phyloP scores from a whole-genome alignment of 2,113 vertebrate species.

The Apteryx owenii region DNA sequence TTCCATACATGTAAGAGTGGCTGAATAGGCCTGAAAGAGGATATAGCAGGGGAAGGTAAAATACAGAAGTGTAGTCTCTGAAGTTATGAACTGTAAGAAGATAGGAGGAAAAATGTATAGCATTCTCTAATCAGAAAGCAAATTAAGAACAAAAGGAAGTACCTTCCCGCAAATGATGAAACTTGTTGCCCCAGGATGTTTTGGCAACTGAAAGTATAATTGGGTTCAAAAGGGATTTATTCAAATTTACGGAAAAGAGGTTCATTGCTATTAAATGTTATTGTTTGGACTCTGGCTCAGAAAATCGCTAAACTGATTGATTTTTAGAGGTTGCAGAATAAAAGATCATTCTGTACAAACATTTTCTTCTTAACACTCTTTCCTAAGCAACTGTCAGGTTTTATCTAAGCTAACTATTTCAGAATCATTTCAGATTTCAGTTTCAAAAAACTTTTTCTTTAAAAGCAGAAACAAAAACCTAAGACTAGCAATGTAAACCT shows the following conservation, averaged over 20 bases:
- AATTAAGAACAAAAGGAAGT: constrained; percentile 10
- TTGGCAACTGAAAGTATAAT: not conserved
- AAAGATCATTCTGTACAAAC: not conserved
- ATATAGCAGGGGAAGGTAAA: not conserved
- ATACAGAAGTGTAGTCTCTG: not conserved
- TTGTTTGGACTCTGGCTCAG: not conserved
- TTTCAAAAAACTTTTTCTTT: not conserved
- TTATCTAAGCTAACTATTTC: not conserved
- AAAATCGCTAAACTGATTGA: not conserved
- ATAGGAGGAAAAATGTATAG: not conserved
- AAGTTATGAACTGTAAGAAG: not conserved
- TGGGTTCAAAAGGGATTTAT: not conserved
- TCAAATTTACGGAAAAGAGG: not conserved
- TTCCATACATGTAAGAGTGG: not conserved
- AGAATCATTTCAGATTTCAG: not conserved
- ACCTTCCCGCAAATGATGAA: not conserved
- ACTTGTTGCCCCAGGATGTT: not conserved
- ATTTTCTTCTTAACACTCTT: not conserved
- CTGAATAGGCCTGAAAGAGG: not conserved
- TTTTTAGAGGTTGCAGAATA: not conserved
- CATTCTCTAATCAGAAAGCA: constrained; percentile 1
- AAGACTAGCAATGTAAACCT: not conserved
- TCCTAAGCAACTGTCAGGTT: not conserved
- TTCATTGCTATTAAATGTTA: not conserved
- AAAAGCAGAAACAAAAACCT: not conserved